Base-by-base conservation (phyloP, 2,113 vertebrate genomes). In the Sceloporus undulatus region DNA sequence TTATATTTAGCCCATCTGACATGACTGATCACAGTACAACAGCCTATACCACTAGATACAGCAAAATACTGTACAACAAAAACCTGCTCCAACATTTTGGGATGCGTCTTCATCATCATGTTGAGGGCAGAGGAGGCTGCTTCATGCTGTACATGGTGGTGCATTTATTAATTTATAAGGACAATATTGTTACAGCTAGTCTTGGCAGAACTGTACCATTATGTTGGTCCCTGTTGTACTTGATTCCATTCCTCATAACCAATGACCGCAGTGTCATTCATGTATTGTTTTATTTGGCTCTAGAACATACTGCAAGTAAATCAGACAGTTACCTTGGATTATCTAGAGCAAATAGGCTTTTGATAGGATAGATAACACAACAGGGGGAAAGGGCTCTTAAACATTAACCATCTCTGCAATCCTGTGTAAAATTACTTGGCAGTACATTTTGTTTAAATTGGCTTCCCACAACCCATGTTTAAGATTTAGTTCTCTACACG, bases 261-360 rank as follows among this genome's bases (percentile, higher is more conserved):
- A 34, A 29, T n/a, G 52, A 59, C 29, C 7, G 16, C 29, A 18
- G 25, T 21, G 78, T 80, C 78, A n/a, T 59, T 59, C 52, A 80
- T 16, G 59, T 56, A 11, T 23, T 8, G 38, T 59, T 34, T 80
- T 80, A 59, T 59, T 27, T 25, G 21, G 8, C 40, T 48, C 21
- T 48, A 29, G 52, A 19, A 62, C 59, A 62, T 16, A 62, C 1
- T 34, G 56, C 7, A 25, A 34, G 5, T 80, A 13, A 5, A 59
- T n/a, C 54, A 59, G 78, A 59, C 34, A 27, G 42, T 62, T 42
- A 19, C 56, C 14, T 29, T 29, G 34, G 54, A 9, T 42, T 42
- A 85, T 85, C 74, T 34, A 14, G 40, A 78, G 74, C 62, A 85
- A 85, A 85, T 23, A 84, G 66, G 68, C 42, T 54, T 71, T 54